Conservation (phyloP, 53 echinoderm and acorn worm genomes). For the Glandiceps talaboti region DNA sequence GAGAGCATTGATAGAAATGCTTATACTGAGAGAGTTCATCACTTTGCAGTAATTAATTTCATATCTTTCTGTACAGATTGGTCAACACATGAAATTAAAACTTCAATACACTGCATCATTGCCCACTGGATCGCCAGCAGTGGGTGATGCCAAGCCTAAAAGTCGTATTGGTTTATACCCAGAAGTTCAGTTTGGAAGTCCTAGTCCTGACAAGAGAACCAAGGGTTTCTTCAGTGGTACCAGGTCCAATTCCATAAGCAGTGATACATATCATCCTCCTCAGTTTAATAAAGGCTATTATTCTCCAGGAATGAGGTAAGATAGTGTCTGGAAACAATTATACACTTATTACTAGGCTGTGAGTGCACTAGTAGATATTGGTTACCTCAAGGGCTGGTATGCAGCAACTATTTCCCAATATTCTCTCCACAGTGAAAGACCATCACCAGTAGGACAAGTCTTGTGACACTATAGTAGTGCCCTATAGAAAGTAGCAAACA, state of each 20-base stretch:
- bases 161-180: background rate
- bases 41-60: too few relatives aligned
- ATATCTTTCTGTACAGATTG: conserved; percentile 31
- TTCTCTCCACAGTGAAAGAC: too few relatives aligned
- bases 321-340: too few relatives aligned
- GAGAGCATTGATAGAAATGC: too few relatives aligned
- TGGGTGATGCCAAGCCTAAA: background rate
- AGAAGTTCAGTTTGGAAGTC: background rate
- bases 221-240: background rate
- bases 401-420: too few relatives aligned
- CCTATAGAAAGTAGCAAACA: too few relatives aligned
- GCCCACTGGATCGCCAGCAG: conserved; percentile 15
- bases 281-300: background rate
- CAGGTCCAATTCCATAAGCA: background rate
- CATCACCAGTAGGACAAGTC: too few relatives aligned
- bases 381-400: too few relatives aligned
- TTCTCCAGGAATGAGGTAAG: background rate
- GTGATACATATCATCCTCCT: background rate
- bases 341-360: too few relatives aligned
- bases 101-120: conserved; percentile 63
- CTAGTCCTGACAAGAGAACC: background rate
- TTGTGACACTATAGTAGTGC: too few relatives aligned
- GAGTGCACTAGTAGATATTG: too few relatives aligned
- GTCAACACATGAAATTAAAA: conserved; percentile 86
- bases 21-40: too few relatives aligned